A percentile compares a stretch with the other conserved stretches of the same genome.
Conservation (phyloP, 2,113 vertebrate genomes). For the Coryphaenoides rupestris region DNA sequence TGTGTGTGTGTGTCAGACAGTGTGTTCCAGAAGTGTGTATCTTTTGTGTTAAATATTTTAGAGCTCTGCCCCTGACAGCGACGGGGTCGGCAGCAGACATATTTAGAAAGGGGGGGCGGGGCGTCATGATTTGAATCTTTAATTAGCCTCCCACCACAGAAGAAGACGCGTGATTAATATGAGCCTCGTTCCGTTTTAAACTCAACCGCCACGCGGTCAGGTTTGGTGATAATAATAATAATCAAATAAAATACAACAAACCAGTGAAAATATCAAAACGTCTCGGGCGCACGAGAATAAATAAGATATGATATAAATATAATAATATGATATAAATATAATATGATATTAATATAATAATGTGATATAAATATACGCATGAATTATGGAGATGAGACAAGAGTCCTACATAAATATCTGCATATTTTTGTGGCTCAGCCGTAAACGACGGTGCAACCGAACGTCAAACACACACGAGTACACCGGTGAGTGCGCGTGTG, state of each 20-base stretch:
- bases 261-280: constrained; percentile 23
- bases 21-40: constrained; percentile 38
- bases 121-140: constrained; percentile 75
- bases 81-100: constrained; percentile 62
- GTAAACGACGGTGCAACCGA: constrained; percentile 19
- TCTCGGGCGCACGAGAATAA: no score
- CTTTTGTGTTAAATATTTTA: constrained; percentile 76
- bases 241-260: no score
- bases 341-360: no score
- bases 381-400: constrained; percentile 49
- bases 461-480: constrained; percentile 36
- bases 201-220: constrained; percentile 13
- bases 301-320: no score
- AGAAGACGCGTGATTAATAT: constrained; percentile 70
- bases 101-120: constrained; percentile 58
- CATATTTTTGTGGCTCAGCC: constrained; percentile 23
- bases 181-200: constrained; percentile 63
- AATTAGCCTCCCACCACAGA: constrained; percentile 63
- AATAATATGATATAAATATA: no score
- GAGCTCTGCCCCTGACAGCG: constrained; percentile 62
- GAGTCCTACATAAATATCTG: constrained; percentile 37
- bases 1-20: constrained; percentile 10
- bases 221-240: neutral
- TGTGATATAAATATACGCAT: no score
- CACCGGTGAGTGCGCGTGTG: constrained; percentile 20